Evolutionary conservation across 2,113 vertebrate genomes (phyloP).

Genomic region (Phylloscopus trochilus): DNA sequence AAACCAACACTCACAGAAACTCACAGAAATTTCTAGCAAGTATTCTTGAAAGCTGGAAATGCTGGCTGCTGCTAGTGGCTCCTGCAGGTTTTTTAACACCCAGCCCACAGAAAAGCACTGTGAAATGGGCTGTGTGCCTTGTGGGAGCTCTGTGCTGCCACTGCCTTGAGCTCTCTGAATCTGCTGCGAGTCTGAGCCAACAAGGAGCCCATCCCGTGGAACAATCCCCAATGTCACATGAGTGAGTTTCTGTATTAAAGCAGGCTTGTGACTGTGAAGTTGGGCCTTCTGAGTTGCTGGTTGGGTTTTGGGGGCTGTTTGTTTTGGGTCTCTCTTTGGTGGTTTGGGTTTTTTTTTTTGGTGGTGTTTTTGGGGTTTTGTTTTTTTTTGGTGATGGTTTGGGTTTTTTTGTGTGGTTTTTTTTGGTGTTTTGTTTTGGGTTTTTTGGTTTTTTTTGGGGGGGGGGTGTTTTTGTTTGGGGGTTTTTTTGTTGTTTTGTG

Average conservation of each 20-base stretch:
- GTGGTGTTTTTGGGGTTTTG: too few relatives aligned
- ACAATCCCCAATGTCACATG: accelerated
- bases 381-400: too few relatives aligned
- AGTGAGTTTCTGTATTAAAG: neutral
- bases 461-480: too few relatives aligned
- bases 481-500: neutral
- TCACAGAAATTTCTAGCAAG: neutral
- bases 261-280: neutral
- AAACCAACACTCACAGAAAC: neutral
- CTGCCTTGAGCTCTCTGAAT: neutral
- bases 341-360: too few relatives aligned
- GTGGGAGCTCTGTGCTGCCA: neutral
- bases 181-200: neutral
- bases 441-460: too few relatives aligned
- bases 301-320: neutral
- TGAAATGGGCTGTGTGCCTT: accelerated
- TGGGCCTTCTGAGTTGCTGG: neutral
- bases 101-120: neutral
- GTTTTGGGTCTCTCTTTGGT: neutral
- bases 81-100: neutral
- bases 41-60: neutral
- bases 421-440: too few relatives aligned
- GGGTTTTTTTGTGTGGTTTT: too few relatives aligned
- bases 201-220: neutral
- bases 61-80: neutral